Conservation (phyloP, 2,888 invertebrate species). For the Creontiades dilutus region DNA sequence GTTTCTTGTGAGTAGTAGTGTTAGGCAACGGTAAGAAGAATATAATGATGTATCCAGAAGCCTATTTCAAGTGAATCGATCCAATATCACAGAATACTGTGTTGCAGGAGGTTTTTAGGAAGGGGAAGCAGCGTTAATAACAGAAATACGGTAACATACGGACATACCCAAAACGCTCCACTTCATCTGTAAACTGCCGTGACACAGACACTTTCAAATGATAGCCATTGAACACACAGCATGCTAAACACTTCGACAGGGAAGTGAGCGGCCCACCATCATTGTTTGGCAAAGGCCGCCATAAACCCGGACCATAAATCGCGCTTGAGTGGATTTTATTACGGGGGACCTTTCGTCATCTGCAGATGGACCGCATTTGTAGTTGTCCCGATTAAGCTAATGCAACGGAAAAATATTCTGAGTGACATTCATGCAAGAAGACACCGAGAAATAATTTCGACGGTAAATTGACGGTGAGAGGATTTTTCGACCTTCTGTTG, state of each 20-base stretch:
- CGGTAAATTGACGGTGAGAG: neutral
- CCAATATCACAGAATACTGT: no score
- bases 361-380: neutral
- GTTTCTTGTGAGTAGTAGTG: no score
- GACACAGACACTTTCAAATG: slow-evolving; percentile 42
- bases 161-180: slow-evolving; percentile 18
- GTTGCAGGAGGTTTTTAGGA: no score
- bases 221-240: slow-evolving; percentile 30
- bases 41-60: no score
- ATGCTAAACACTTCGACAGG: slow-evolving; percentile 27
- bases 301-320: neutral
- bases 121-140: no score
- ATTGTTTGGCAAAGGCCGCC: slow-evolving; percentile 7
- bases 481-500: neutral
- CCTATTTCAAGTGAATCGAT: no score
- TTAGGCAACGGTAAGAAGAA: no score
- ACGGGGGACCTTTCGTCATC: neutral
- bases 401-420: neutral
- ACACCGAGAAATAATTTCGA: neutral
- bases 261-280: slow-evolving; percentile 32
- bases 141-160: neutral
- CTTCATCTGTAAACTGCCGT: slow-evolving; percentile 42
- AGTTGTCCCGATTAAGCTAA: neutral
- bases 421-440: slow-evolving; percentile 16
- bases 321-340: neutral